Percentiles rank a stretch among this genome's conserved stretches.
Conservation (phyloP, 2,113 vertebrate genomes). For the Callithrix jacchus region DNA sequence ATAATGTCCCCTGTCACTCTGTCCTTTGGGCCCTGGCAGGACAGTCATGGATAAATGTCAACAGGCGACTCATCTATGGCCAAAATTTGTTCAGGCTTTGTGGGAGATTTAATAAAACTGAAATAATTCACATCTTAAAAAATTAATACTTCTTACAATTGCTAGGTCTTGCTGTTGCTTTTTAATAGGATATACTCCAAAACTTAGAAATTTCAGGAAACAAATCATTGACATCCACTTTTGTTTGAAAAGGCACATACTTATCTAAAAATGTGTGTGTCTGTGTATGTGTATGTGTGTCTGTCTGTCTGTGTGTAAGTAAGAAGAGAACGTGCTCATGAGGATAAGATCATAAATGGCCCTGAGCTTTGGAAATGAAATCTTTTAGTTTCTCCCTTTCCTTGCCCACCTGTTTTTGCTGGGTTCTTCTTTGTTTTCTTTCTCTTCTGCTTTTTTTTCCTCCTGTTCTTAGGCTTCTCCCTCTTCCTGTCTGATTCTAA, state of each 20-base stretch:
- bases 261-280: not conserved
- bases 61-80: not conserved
- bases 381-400: not conserved
- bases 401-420: not conserved
- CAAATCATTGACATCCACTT: not conserved
- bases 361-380: constrained; percentile 15
- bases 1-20: not conserved
- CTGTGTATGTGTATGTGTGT: not conserved
- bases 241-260: not conserved
- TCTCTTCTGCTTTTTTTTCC: not conserved
- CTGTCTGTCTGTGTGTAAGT: not conserved
- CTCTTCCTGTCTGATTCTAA: not conserved
- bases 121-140: not conserved
- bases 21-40: not conserved
- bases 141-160: not conserved
- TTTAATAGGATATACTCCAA: not conserved
- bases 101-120: not conserved
- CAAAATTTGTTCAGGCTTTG: not conserved
- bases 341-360: not conserved
- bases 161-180: not conserved
- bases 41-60: not conserved
- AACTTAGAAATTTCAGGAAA: not conserved
- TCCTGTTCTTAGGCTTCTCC: not conserved
- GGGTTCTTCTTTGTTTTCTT: not conserved
- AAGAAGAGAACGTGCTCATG: not conserved